Evolutionary conservation across 2,797 vertebrate species (phyloP), one percentile per base, ranked within the genome.

Genomic region (Coranthus polyacanthus): DNA sequence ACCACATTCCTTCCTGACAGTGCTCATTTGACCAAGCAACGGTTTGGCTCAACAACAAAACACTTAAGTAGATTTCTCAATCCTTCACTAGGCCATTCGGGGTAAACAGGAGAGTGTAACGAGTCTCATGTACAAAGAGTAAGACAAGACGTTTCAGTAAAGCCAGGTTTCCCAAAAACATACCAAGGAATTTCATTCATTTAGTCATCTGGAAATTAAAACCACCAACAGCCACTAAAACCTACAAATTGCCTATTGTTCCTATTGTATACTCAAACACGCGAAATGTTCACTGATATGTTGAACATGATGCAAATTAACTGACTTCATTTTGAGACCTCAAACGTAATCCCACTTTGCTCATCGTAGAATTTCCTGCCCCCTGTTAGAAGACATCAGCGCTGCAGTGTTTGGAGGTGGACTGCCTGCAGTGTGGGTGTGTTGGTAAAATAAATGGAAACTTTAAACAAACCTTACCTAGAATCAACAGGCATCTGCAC

Each of bases 1-100:
- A 22, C 20, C 55, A 36, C 77, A 61, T 67, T 77, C 62, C 58
- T 71, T 41, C 46, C 54, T 68, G 53, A 50, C 45, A 38, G 5
- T 37, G 12, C 22, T 74, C 22, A 39, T 64, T 50, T 32, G 52
- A 43, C 36, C 32, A 5, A 59, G 66, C 46, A 70, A 62, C 50
- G 29, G 50, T 39, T 71, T 52, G 55, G 72, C 64, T 44, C 36
- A 2, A 61, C 10, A 9, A 56, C 52, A 73, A 44, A 64, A 71
- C 54, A 70, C 68, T 75, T 70, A 73, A 70, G 75, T 26, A 12
- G 53, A 49, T 20, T 57, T 58, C 37, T 52, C 44, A 82, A 78
- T 65, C 50, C 34, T 44, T 36, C 54, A 45, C 3, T 16, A 2
- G 50, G n/a, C 7, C 58, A 36, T 56, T 80, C 55, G 54, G 53